Base-by-base conservation (phyloP, 1,140 invertebrate genomes). In the Nylanderia fulva region DNA sequence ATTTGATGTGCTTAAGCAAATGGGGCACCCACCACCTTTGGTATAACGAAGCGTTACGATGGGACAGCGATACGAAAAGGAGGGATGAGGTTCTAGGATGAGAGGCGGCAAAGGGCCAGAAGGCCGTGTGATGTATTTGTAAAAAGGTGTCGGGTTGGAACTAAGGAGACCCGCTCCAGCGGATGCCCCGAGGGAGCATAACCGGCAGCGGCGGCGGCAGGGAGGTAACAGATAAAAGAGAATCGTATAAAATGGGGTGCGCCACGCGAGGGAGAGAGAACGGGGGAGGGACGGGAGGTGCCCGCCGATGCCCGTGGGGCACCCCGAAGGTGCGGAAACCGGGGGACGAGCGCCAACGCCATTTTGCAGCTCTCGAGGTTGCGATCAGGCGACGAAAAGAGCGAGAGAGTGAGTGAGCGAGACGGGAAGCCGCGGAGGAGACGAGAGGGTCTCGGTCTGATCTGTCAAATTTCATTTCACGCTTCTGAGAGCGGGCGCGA, bases 131-230 rank as follows among this genome's bases (percentile, higher is more conserved):
- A 94, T 94, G 94, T 94, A 94, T 94, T 94, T 95, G 94, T 95
- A 94, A 94, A 95, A 94, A 94, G 94, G 94, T 94, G 94, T 94
- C 92, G 93, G 94, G 90, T 92, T 93, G 94, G 94, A 94, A 94
- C 93, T 93, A 94, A 94, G 93, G 85, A 93, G 91, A 90, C 90
- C 87, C 89, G 90, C 88, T 91, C 85, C 91, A 90, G 84, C 88
- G 66, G 86, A 82, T 91, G 91, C 93, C 94, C 92, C 93, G 91
- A 92, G 94, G 94, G 94, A 94, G 86, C 88, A 83, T 86, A 88
- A 87, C 85, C 86, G 85, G 82, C 91, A 68, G 77, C 64, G 75
- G 60, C 33, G 21, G 63, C 48, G 88, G 88, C 86, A 90, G 91
- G 89, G 93, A 91, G 91, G 89, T 91, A 90, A 91, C 92, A 92